Percentiles rank a stretch among this genome's conserved stretches.
phyloP scores from a whole-genome alignment of 2,797 vertebrate genomes.

The Micrastur ruficollis region DNA sequence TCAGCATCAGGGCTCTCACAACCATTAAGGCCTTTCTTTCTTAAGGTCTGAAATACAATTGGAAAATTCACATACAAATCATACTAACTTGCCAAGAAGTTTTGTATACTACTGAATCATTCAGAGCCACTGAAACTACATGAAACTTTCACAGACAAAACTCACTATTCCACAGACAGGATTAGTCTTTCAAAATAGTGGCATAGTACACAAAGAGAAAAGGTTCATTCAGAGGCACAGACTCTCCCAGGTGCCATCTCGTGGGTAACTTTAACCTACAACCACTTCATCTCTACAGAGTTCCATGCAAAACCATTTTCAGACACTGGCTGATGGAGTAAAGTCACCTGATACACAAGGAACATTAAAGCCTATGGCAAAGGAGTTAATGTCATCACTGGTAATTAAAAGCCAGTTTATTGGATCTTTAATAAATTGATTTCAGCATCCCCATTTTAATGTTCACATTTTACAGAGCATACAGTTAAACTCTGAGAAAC shows the following conservation, averaged over 20 bases:
- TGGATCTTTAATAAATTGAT: not conserved
- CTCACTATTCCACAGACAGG: conserved; percentile 16
- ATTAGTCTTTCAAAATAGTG: not conserved
- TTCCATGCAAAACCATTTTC: not conserved
- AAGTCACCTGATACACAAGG: not conserved
- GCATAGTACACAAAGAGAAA: not conserved
- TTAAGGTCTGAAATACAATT: conserved; percentile 99
- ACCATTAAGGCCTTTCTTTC: conserved; percentile 99
- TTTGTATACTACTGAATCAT: conserved; percentile 61
- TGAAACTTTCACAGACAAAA: conserved; percentile 36
- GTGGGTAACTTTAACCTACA: not conserved
- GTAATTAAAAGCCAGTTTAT: not conserved
- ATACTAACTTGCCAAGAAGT: conserved; percentile 76
- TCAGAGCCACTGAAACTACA: conserved; percentile 69
- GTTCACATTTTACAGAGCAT: not conserved
- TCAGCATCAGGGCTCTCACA: conserved; percentile 99
- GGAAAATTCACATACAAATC: conserved; percentile 92
- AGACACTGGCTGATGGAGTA: not conserved
- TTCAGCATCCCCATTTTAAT: not conserved
- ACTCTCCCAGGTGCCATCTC: not conserved
- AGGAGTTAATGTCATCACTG: not conserved
- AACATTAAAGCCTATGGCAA: not conserved
- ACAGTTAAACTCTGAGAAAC: not conserved
- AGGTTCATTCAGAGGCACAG: not conserved
- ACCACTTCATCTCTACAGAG: not conserved